These are phyloP conservation scores for Drosophila ambigua DNA, from an alignment of 1,140 invertebrate genomes.

Conservation along the genomic window DNA sequence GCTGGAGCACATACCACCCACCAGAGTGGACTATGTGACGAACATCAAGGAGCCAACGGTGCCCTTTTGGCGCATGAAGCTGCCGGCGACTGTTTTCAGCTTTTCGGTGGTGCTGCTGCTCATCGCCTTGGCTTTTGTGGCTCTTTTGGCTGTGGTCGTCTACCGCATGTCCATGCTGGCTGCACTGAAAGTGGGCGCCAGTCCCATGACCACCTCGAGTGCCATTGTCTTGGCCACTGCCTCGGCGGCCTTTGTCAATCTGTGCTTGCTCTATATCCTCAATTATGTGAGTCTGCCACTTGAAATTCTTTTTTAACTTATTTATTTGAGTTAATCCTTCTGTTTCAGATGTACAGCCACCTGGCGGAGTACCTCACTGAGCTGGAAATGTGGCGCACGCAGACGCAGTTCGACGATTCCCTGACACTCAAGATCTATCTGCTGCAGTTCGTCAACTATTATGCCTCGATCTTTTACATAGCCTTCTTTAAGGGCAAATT, in stretches of 20 bases:
- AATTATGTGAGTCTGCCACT: constrained; percentile 88
- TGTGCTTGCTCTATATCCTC: constrained; percentile 93
- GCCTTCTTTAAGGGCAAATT: constrained; percentile 98
- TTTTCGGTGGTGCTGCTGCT: constrained; percentile 92
- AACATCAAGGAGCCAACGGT: constrained; percentile 92
- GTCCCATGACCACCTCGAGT: constrained; percentile 88
- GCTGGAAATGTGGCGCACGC: constrained; percentile 96
- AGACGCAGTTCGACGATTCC: constrained; percentile 99
- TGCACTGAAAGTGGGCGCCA: constrained; percentile 86
- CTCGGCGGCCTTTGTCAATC: constrained; percentile 94
- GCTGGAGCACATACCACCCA: constrained; percentile 88
- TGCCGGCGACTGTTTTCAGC: constrained; percentile 93
- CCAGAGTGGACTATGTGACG: constrained; percentile 87
- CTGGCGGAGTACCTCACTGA: constrained; percentile 97
- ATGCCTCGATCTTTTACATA: constrained; percentile 99
- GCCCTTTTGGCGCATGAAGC: constrained; percentile 93
- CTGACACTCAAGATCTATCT: constrained; percentile 98
- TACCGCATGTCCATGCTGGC: constrained; percentile 95
- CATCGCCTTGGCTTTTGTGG: constrained; percentile 91
- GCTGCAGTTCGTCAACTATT: constrained; percentile 99
- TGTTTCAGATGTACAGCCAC: constrained; percentile 91
- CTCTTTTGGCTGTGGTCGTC: constrained; percentile 95
- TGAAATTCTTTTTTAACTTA: neutral
- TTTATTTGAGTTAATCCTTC: neutral
- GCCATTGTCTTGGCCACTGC: constrained; percentile 92